These are phyloP conservation scores for Tympanoctomys barrerae DNA, from an alignment of 2,797 vertebrate genomes.

Conservation along the genomic window DNA sequence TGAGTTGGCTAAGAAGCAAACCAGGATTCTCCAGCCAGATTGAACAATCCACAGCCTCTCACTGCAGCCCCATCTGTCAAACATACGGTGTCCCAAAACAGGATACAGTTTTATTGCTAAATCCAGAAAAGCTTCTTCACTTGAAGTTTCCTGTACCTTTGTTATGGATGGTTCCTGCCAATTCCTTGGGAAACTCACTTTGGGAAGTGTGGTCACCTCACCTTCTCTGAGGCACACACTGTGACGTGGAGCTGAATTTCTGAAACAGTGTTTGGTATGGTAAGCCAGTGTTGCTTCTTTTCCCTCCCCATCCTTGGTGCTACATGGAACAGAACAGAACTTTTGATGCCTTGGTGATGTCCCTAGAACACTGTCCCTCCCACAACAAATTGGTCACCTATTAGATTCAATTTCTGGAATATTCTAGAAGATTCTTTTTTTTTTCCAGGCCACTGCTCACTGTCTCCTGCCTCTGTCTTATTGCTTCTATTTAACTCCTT, in stretches of 20 bases:
- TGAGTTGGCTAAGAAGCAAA: neutral
- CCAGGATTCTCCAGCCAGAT: neutral
- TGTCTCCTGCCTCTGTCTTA: neutral
- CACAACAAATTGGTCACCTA: neutral
- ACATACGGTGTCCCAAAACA: neutral
- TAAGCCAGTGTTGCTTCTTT: neutral
- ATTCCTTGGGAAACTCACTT: neutral
- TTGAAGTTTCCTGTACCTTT: neutral
- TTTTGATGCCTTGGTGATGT: neutral
- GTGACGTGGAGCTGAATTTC: slow-evolving; percentile 9
- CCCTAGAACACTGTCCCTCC: neutral
- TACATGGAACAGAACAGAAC: neutral
- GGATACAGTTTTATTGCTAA: neutral
- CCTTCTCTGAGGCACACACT: neutral
- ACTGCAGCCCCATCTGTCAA: neutral
- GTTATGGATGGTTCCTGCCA: neutral
- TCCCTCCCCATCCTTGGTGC: neutral
- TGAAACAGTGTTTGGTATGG: slow-evolving; percentile 34
- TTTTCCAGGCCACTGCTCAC: neutral
- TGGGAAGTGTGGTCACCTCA: neutral
- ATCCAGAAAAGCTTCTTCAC: neutral
- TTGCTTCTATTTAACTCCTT: neutral
- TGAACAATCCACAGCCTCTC: neutral
- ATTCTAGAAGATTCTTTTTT: slow-evolving; percentile 20
- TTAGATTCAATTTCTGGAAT: neutral